Evolutionary conservation across 2,888 invertebrate genomes (phyloP), one percentile per base, ranked within the genome.

Genomic region (Balanococcus diminutus): DNA sequence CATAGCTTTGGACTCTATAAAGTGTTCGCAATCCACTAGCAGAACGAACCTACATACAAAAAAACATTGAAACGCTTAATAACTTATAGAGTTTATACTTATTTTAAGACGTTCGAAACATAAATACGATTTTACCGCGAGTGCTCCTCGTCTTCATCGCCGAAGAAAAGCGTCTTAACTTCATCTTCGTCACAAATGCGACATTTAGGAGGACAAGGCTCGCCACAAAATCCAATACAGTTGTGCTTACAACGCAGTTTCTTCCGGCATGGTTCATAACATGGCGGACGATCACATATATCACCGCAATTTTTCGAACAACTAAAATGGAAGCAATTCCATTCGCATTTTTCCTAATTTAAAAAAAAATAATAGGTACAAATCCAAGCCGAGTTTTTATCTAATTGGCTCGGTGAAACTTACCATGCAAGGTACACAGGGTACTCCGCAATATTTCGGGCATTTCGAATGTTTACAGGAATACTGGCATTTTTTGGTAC

Each of bases 401-500:
- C 36, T n/a, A n/a, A n/a, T n/a, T n/a, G n/a, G n/a, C n/a, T n/a
- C n/a, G n/a, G n/a, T n/a, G n/a, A n/a, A 36, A 87, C 82, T 87
- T 86, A 89, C 89, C 82, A 87, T 87, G 87, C 91, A 91, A 0
- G 87, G 87, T 0, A 88, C 89, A 87, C 91, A 91, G 0, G 89
- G 89, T 75, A 89, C 89, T 0, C 91, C 91, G 88, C 91, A 91
- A 79, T 88, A 88, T 83, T 89, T 89, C 0, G 88, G 89, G 88
- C 93, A 93, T 31, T 89, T 89, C n/a, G 91, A 92, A 88, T 93
- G 93, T 22, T 87, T 86, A 88, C 93, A 93, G 75, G 89, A 89
- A 36, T 91, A 91, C 86, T 90, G 90, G 88, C 93, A 93, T 0
- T 87, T 88, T 87, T 89, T 89, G 36, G 89, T 89, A 89, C 93